Evolutionary conservation across 2,888 invertebrate genomes (phyloP), one percentile per base, ranked within the genome.

Genomic region (Drosophila monieri): DNA sequence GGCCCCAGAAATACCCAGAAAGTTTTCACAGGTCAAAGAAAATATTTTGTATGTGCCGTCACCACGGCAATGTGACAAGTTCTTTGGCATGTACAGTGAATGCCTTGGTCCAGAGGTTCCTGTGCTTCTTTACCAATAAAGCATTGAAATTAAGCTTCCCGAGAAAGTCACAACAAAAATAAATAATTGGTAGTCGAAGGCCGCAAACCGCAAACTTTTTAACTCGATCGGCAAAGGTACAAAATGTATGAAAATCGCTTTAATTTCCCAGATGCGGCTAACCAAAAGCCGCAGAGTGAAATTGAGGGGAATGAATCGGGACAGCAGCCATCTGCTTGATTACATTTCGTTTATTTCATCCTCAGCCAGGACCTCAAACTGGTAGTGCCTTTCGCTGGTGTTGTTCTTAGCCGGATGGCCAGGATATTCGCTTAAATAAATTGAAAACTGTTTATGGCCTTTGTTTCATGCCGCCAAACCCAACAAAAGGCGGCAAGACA

Each of bases 1-100:
- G 59, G 44, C 53, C 75, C 56, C 60, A 47, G 78, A 64, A 67
- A 80, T 83, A 64, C 73, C 77, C 65, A 5, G 52, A 84, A 78
- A 80, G 85, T 85, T 81, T 85, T 75, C 79, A 75, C 77, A 81
- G 80, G 81, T 85, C 80, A 80, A 80, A 81, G 79, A 77, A 80
- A 80, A 80, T 78, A 80, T 85, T 84, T 78, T 61, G 51, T 37
- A 25, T 67, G 37, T 47, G 52, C 59, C 66, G 58, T 41, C 39
- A 18, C 39, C 81, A 73, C 75, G 75, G 73, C 64, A 55, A 72
- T 72, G 76, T 85, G 84, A 78, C 79, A 80, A 78, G 62, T 79
- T 80, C 59, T 71, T 61, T 9, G 14, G n/a, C 4, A 21, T 35
- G 15, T 47, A 12, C 21, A 54, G 66, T 61, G 54, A 70, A 57